Percentiles rank a stretch among this genome's conserved stretches.
Evolutionary conservation across 2,113 vertebrate genomes (phyloP).

Genomic region (Hypanus sabinus): DNA sequence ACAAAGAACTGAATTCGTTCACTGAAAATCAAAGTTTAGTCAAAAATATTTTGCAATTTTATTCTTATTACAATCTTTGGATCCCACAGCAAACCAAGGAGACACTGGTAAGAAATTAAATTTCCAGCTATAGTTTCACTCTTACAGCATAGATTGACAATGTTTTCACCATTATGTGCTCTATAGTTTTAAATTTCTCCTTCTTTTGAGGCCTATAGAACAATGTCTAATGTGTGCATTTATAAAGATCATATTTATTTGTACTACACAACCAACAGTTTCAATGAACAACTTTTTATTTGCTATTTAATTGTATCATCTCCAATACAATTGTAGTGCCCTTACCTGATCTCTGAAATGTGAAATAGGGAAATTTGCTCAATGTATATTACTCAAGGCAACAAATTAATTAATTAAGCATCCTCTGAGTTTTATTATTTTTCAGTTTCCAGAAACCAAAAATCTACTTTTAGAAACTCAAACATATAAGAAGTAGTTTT

Average conservation of each 20-base stretch:
- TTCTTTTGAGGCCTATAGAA: background rate
- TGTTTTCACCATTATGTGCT: background rate
- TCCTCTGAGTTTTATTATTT: background rate
- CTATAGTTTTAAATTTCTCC: background rate
- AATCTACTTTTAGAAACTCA: background rate
- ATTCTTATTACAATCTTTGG: constrained; percentile 79
- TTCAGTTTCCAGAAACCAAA: background rate
- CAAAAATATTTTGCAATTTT: constrained; percentile 55
- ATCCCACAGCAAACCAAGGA: constrained; percentile 64
- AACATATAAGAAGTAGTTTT: background rate
- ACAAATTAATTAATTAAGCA: background rate
- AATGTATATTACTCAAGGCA: no score
- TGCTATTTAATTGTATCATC: no score
- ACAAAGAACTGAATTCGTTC: constrained; percentile 62
- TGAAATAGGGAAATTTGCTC: background rate
- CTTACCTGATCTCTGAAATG: no score
- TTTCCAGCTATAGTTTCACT: background rate
- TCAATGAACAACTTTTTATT: background rate
- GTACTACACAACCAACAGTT: background rate
- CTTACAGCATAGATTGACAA: background rate
- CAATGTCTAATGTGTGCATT: background rate
- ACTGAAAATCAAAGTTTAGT: constrained; percentile 44
- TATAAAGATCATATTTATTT: background rate
- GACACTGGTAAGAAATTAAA: constrained; percentile 57
- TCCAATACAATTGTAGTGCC: no score